A percentile compares a stretch with the other conserved stretches of the same genome.
Evolutionary conservation across 2,113 vertebrate species (phyloP).

Genomic region (Nothobranchius kuhntae): DNA sequence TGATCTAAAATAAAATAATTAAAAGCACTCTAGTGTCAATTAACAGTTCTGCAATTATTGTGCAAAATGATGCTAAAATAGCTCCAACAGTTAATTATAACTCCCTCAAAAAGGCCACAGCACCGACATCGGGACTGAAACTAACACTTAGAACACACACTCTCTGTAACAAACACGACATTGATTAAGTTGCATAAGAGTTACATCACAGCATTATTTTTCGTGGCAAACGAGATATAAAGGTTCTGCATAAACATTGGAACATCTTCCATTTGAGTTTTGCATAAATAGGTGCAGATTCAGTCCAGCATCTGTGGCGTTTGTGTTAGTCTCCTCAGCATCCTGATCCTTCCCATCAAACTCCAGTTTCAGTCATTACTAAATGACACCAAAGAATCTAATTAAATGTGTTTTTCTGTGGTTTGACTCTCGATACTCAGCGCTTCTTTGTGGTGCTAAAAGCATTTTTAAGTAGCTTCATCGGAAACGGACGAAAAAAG

Average conservation of each 20-base stretch:
- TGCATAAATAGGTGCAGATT: conserved; percentile 1
- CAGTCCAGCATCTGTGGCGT: conserved; percentile 5
- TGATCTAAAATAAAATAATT: neutral
- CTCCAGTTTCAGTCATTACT: neutral
- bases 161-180: neutral
- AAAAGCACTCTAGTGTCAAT: neutral
- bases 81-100: conserved; percentile 8
- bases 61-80: conserved; percentile 5
- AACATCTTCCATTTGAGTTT: conserved; percentile 15
- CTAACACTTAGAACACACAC: conserved; percentile 1
- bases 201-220: conserved; percentile 17
- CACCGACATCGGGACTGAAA: neutral
- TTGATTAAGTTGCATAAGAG: conserved; percentile 33
- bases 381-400: conserved; percentile 3
- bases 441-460: neutral
- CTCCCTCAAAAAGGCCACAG: conserved; percentile 16
- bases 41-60: neutral
- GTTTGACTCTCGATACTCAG: conserved; percentile 9
- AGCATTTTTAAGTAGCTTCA: neutral
- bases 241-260: conserved; percentile 24
- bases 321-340: neutral
- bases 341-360: neutral
- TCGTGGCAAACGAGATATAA: conserved; percentile 15
- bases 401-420: conserved; percentile 9
- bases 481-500: neutral